phyloP scores from a whole-genome alignment of 35 echinoderm and acorn worm genomes.

The Apostichopus parvimensis region DNA sequence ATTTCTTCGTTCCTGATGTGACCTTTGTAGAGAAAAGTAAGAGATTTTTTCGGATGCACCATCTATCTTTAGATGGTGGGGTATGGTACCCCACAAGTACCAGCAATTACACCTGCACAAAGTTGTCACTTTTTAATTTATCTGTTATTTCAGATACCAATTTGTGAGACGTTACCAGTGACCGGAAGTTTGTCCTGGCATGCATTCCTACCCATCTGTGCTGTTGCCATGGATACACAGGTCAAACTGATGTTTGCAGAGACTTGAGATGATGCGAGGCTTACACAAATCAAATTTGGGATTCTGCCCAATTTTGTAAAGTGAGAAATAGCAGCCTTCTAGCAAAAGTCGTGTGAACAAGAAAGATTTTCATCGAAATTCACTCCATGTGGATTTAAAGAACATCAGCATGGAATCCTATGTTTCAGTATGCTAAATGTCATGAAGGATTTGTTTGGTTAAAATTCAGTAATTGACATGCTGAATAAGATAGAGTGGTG shows the following conservation, averaged over 20 bases:
- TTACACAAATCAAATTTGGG: no score
- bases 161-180: constrained; percentile 70
- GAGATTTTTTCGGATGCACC: neutral
- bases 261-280: constrained; percentile 47
- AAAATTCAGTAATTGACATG: no score
- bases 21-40: neutral
- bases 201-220: constrained; percentile 88
- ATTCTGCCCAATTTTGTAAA: no score
- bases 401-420: no score
- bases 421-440: no score
- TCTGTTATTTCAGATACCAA: constrained; percentile 60
- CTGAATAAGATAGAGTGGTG: no score
- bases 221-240: constrained; percentile 78
- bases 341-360: no score
- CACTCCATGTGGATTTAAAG: no score
- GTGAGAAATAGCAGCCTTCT: no score
- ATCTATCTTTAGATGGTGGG: neutral
- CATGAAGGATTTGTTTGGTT: no score
- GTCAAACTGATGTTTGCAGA: constrained; percentile 80
- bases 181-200: constrained; percentile 86
- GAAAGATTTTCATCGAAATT: no score
- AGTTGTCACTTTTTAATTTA: neutral
- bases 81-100: neutral
- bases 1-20: no score
- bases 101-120: neutral